A percentile compares a stretch with the other conserved stretches of the same genome.
Evolutionary conservation across 2,888 invertebrate genomes (phyloP).

Genomic region (Cryptosula pallasiana): DNA sequence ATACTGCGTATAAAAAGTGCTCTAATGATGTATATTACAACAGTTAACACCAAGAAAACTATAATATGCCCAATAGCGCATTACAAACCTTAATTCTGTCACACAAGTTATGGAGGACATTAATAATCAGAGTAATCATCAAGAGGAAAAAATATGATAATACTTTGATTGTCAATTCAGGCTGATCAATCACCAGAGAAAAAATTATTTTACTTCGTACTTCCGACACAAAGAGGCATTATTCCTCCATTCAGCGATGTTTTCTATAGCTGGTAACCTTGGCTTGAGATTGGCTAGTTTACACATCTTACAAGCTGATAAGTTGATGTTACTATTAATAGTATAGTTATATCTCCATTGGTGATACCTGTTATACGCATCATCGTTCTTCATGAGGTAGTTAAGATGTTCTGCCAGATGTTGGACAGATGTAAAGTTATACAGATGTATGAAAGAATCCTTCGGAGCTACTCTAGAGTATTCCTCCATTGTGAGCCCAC

Average conservation of each 20-base stretch:
- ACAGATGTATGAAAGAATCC: slow-evolving; percentile 19
- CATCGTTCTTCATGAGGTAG: not conserved
- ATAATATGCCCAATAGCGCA: too few relatives aligned
- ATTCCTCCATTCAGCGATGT: not conserved
- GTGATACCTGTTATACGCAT: not conserved
- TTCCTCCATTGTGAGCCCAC: not conserved
- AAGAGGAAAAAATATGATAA: too few relatives aligned
- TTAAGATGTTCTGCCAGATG: not conserved
- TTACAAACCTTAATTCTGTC: too few relatives aligned
- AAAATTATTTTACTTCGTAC: not conserved
- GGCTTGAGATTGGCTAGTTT: not conserved
- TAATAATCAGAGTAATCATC: too few relatives aligned
- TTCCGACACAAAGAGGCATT: not conserved
- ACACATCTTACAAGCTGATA: not conserved
- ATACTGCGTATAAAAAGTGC: too few relatives aligned
- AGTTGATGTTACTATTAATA: not conserved
- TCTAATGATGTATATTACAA: too few relatives aligned
- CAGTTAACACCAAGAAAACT: too few relatives aligned
- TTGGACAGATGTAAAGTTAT: not conserved
- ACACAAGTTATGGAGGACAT: too few relatives aligned
- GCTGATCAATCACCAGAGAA: too few relatives aligned
- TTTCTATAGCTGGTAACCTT: not conserved
- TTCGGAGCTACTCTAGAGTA: slow-evolving; percentile 15
- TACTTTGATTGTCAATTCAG: too few relatives aligned
- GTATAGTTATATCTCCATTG: not conserved